phyloP scores from a whole-genome alignment of 2,113 vertebrate genomes.

The Mirza zaza region DNA sequence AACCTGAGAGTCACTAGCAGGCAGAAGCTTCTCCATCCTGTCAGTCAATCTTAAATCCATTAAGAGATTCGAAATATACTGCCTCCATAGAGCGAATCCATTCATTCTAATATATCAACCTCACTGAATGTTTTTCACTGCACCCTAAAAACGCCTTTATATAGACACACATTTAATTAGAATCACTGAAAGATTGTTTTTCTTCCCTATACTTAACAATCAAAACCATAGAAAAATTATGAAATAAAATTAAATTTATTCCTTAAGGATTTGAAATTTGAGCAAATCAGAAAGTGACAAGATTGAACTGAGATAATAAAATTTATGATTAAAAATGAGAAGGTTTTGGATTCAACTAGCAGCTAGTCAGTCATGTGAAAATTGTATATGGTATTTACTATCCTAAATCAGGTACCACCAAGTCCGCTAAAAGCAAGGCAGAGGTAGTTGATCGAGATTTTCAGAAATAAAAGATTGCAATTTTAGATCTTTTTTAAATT shows the following conservation, averaged over 20 bases:
- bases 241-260: not conserved
- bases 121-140: not conserved
- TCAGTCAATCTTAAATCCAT: conserved; percentile 61
- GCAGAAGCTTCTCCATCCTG: not conserved
- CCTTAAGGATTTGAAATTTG: not conserved
- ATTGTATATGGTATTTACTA: not conserved
- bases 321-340: not conserved
- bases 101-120: conserved; percentile 3
- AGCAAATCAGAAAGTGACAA: not conserved
- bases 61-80: conserved; percentile 47
- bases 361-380: not conserved
- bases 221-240: not conserved
- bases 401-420: not conserved
- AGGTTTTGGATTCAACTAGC: not conserved
- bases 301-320: not conserved
- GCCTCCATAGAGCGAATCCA: not conserved
- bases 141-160: not conserved
- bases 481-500: not conserved
- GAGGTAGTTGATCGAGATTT: not conserved
- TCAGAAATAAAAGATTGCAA: not conserved
- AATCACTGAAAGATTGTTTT: not conserved
- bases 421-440: not conserved
- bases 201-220: not conserved
- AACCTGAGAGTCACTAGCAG: not conserved
- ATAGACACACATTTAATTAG: not conserved